Percentiles rank a stretch among this genome's conserved stretches.
Conservation (phyloP, 2,888 invertebrate genomes). For the Horisme vitalbata region DNA sequence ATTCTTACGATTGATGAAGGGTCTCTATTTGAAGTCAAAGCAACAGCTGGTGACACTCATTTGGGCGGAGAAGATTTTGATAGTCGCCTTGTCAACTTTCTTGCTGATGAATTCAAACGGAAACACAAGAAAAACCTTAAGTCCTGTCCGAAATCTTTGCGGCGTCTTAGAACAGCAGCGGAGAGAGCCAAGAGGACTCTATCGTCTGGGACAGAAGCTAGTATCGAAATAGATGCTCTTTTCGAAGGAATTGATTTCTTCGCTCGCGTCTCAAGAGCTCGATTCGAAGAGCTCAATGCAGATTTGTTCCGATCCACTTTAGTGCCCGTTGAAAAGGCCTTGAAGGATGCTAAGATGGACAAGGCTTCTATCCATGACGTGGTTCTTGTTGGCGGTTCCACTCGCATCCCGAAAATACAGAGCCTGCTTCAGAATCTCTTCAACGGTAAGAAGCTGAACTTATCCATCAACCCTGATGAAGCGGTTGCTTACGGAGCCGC, state of each 20-base stretch:
- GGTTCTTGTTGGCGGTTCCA: conserved; percentile 91
- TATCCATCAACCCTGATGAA: conserved; percentile 91
- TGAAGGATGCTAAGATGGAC: conserved; percentile 90
- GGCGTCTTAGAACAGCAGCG: conserved; percentile 88
- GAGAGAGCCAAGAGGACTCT: conserved; percentile 90
- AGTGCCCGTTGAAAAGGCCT: conserved; percentile 89
- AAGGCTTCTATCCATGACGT: conserved; percentile 89
- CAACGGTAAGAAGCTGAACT: conserved; percentile 86
- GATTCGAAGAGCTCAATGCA: conserved; percentile 89
- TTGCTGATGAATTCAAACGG: conserved; percentile 87
- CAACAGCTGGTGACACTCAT: conserved; percentile 93
- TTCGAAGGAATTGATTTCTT: conserved; percentile 87
- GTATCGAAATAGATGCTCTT: conserved; percentile 88
- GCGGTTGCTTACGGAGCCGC: conserved; percentile 91
- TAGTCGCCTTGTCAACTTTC: conserved; percentile 85
- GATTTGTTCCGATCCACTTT: conserved; percentile 88
- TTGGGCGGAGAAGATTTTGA: conserved; percentile 90
- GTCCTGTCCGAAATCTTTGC: conserved; percentile 84
- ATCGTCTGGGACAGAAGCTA: conserved; percentile 89
- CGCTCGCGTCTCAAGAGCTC: conserved; percentile 86
- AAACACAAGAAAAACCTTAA: conserved; percentile 87
- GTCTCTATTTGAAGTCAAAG: conserved; percentile 89
- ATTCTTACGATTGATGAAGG: conserved; percentile 91
- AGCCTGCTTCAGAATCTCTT: conserved; percentile 88
- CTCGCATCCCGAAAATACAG: conserved; percentile 91